These are phyloP conservation scores for Tinea pellionella DNA, from an alignment of 2,888 invertebrate species.

Conservation along the genomic window DNA sequence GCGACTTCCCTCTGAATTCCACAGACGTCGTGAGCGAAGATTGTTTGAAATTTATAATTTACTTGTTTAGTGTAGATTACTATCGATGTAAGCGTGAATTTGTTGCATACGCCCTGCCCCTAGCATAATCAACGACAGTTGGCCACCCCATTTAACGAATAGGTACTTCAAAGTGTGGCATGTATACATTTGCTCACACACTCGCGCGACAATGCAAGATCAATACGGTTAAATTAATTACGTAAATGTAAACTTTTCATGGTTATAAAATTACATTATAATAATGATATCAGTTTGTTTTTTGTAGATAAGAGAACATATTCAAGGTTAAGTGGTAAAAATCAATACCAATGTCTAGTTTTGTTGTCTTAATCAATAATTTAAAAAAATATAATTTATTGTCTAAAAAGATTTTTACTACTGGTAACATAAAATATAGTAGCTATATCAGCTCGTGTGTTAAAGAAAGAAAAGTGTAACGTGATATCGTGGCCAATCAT, in stretches of 20 bases:
- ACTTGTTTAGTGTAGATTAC: constrained; percentile 55
- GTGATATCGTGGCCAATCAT: neutral
- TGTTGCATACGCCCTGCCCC: constrained; percentile 51
- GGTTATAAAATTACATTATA: neutral
- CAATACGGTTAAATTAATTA: constrained; percentile 14
- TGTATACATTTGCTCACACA: constrained; percentile 46
- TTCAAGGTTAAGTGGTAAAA: constrained; percentile 1
- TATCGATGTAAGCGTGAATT: constrained; percentile 58
- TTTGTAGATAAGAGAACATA: neutral
- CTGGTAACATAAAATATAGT: neutral
- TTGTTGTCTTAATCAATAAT: neutral
- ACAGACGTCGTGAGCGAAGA: neutral
- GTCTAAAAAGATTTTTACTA: neutral
- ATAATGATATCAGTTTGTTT: neutral
- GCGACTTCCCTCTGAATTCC: neutral
- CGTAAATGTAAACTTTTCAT: neutral
- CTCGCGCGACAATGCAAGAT: constrained; percentile 42
- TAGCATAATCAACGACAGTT: constrained; percentile 56
- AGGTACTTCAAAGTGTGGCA: constrained; percentile 65
- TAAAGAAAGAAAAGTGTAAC: neutral
- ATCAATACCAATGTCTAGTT: neutral
- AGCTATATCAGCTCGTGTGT: neutral
- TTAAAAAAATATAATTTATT: neutral
- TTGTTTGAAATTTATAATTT: neutral
- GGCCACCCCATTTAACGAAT: constrained; percentile 61